These are phyloP conservation scores for Periphyllus acericola DNA, from an alignment of 2,888 invertebrate species.

Conservation along the genomic window DNA sequence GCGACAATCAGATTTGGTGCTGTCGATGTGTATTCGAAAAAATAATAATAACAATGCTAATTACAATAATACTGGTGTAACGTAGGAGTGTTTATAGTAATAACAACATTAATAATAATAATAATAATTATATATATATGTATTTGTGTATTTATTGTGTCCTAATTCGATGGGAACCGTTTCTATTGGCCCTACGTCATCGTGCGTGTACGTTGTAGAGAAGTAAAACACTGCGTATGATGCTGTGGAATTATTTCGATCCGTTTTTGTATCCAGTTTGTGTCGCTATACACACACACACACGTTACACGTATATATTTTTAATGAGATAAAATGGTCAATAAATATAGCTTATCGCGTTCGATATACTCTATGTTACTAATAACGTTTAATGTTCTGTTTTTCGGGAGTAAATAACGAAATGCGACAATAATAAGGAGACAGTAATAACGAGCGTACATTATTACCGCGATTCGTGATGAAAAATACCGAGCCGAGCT, in stretches of 20 bases:
- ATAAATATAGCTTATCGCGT: slow-evolving; percentile 6
- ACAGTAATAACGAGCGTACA: not conserved
- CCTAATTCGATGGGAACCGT: not conserved
- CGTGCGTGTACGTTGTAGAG: not conserved
- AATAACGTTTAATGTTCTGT: not conserved
- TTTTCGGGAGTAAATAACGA: not conserved
- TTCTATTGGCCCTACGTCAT: not conserved
- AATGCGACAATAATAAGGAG: not conserved
- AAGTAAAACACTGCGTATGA: not conserved
- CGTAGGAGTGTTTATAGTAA: not conserved
- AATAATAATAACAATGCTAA: not conserved
- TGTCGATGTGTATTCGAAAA: not conserved
- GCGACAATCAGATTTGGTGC: slow-evolving; percentile 16
- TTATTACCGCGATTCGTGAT: not conserved
- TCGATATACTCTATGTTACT: not conserved
- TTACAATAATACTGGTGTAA: not conserved
- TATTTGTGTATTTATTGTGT: not conserved
- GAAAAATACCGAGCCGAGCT: not conserved
- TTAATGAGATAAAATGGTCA: slow-evolving; percentile 17
- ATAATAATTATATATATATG: not conserved
- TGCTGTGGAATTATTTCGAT: not conserved
- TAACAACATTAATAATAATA: not conserved
- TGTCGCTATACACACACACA: not conserved
- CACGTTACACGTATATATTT: not conserved
- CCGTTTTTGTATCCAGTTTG: not conserved